Percentiles rank a stretch among this genome's conserved stretches.
Evolutionary conservation across 2,113 vertebrate species (phyloP).

Genomic region (Gnathonemus longibarbis): DNA sequence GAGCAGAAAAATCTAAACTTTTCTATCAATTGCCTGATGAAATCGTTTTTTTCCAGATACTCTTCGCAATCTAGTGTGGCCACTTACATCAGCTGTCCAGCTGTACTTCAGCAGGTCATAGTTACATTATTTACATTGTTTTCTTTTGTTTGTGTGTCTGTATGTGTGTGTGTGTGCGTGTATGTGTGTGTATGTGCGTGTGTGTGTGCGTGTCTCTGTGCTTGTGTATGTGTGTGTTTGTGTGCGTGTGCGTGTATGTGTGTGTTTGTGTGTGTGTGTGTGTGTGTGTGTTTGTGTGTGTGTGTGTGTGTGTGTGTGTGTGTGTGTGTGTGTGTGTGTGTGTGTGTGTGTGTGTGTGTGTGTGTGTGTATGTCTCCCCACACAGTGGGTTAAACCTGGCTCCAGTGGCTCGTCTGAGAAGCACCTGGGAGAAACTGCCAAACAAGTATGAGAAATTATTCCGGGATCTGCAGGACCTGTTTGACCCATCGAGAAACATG

Average conservation of each 20-base stretch:
- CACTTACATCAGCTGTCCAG: background rate
- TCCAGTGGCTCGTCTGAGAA: slow-evolving; percentile 79
- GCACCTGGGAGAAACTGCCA: slow-evolving; percentile 91
- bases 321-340: slow-evolving; percentile 9
- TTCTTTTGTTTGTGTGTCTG: background rate
- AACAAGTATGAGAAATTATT: slow-evolving; percentile 94
- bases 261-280: too few relatives aligned
- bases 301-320: background rate
- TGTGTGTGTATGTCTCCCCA: slow-evolving; percentile 27
- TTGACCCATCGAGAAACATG: slow-evolving; percentile 96
- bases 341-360: background rate
- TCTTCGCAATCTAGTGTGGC: background rate
- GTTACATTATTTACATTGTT: background rate
- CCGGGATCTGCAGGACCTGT: slow-evolving; percentile 88
- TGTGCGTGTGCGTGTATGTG: too few relatives aligned
- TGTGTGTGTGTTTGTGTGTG: too few relatives aligned
- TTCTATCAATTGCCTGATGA: background rate
- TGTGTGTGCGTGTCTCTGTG: too few relatives aligned
- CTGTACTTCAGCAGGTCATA: background rate
- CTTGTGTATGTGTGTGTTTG: too few relatives aligned
- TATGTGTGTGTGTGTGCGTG: background rate
- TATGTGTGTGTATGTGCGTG: too few relatives aligned
- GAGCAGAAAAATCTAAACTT: background rate
- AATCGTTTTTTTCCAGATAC: background rate
- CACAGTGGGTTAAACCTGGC: slow-evolving; percentile 89